A percentile compares a stretch with the other conserved stretches of the same genome.
These are phyloP conservation scores for Scaptodrosophila latifasciaeformis DNA, from an alignment of 2,888 invertebrate genomes.

Conservation along the genomic window DNA sequence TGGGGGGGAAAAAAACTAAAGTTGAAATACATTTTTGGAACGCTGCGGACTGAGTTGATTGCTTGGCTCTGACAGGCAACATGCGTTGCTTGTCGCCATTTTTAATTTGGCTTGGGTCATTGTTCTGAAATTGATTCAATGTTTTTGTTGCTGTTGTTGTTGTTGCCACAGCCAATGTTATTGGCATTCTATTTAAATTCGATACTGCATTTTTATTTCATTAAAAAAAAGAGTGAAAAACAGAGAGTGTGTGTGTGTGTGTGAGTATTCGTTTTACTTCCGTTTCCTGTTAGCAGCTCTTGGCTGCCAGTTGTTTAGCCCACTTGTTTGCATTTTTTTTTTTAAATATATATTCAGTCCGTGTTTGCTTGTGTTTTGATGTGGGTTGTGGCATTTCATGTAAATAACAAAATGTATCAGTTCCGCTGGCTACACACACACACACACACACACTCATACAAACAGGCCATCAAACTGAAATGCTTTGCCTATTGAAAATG, in stretches of 20 bases:
- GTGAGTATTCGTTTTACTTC: conserved; percentile 38
- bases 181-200: too few species aligned
- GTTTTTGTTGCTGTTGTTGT: conserved; percentile 16
- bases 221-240: too few species aligned
- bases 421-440: conserved; percentile 24
- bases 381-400: conserved; percentile 26
- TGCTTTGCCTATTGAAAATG: conserved; percentile 46
- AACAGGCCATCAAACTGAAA: conserved; percentile 7
- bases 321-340: conserved; percentile 23
- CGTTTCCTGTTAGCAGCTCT: conserved; percentile 42
- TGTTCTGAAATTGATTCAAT: conserved; percentile 34
- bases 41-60: too few species aligned
- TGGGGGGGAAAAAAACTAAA: too few species aligned
- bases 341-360: conserved; percentile 15
- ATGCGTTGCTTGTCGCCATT: conserved; percentile 57
- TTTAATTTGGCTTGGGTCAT: conserved; percentile 48
- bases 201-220: too few species aligned
- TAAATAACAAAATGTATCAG: conserved; percentile 52
- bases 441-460: not conserved
- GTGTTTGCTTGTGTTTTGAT: conserved; percentile 13
- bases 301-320: conserved; percentile 21
- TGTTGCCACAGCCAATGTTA: conserved; percentile 5
- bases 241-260: conserved; percentile 19
- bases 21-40: too few species aligned
- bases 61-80: conserved; percentile 32